A percentile compares a stretch with the other conserved stretches of the same genome.
These are phyloP conservation scores for Podiceps cristatus DNA, from an alignment of 2,113 vertebrate genomes.

Conservation along the genomic window DNA sequence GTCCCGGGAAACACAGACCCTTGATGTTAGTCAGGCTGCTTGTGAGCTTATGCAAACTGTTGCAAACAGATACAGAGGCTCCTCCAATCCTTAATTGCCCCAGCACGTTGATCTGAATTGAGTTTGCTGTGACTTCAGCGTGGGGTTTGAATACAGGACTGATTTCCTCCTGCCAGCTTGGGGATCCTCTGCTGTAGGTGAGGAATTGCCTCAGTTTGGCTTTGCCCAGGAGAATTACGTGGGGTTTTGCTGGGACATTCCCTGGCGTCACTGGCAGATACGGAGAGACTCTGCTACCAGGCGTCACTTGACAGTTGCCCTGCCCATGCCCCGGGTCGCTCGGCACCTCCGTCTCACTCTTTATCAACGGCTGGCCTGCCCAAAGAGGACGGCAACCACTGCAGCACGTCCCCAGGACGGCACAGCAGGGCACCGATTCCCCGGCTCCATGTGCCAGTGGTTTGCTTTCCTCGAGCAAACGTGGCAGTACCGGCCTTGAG, in stretches of 20 bases:
- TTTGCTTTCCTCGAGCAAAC: background rate
- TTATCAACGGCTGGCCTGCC: background rate
- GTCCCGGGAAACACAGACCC: background rate
- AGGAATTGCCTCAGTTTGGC: background rate
- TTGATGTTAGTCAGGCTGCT: background rate
- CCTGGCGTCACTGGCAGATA: background rate
- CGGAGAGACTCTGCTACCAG: background rate
- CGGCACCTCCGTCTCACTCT: background rate
- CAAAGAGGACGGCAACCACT: background rate
- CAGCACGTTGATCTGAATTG: background rate
- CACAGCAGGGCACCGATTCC: background rate
- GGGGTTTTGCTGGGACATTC: background rate
- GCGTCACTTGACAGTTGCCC: background rate
- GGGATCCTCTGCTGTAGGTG: background rate
- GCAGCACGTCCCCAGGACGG: accelerated
- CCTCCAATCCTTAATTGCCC: background rate
- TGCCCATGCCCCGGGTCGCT: background rate
- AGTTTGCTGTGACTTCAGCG: background rate
- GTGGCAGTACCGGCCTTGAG: too few species aligned
- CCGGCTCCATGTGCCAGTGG: accelerated
- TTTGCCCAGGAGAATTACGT: background rate
- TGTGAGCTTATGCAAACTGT: background rate
- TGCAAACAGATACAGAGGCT: background rate
- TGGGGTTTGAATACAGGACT: background rate
- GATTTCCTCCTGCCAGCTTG: background rate